Conservation (phyloP, 2,888 invertebrate genomes). For the Chaetoderma sp. region DNA sequence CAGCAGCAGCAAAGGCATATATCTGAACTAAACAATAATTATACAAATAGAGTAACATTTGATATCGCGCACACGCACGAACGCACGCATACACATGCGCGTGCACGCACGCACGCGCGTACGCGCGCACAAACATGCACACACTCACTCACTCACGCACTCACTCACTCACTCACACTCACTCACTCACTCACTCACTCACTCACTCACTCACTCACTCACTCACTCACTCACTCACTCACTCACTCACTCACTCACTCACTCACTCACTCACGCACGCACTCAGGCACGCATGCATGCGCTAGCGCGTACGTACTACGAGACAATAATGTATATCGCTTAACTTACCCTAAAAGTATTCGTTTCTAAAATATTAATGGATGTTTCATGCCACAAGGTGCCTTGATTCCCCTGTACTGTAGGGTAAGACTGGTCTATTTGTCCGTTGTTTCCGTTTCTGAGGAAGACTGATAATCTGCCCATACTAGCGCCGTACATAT, state of each 20-base stretch:
- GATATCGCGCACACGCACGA: no score
- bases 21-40: no score
- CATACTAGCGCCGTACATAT: slow-evolving; percentile 51
- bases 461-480: slow-evolving; percentile 42
- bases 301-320: no score
- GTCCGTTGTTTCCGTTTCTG: slow-evolving; percentile 20
- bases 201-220: not conserved
- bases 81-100: not conserved
- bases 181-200: slow-evolving; percentile 1
- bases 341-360: slow-evolving; percentile 32
- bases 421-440: slow-evolving; percentile 10
- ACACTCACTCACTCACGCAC: not conserved
- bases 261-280: not conserved
- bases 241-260: not conserved
- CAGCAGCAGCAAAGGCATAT: no score
- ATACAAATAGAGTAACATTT: no score
- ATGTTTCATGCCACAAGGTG: slow-evolving; percentile 36
- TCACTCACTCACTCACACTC: not conserved
- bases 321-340: no score
- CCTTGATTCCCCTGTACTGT: slow-evolving; percentile 40
- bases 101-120: not conserved
- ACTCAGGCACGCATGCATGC: not conserved
- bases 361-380: slow-evolving; percentile 35
- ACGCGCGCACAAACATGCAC: not conserved
- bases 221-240: slow-evolving; percentile 6